Percentiles rank a stretch among this genome's conserved stretches.
Conservation (phyloP, 2,888 invertebrate genomes). For the Disparrhopalites patrizii region DNA sequence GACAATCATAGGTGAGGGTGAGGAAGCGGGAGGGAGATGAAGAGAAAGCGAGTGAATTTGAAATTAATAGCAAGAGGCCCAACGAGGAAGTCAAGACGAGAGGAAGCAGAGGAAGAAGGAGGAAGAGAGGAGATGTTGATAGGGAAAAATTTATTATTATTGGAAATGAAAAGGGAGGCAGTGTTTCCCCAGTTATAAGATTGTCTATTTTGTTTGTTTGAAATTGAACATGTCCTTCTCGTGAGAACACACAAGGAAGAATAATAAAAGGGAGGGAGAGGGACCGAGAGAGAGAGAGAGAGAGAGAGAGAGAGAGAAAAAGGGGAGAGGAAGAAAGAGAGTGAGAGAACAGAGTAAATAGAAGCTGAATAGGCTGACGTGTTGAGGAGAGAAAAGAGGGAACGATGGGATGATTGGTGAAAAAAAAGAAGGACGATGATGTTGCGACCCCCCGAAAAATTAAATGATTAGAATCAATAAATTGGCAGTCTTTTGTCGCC, state of each 20-base stretch:
- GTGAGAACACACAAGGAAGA: constrained; percentile 26
- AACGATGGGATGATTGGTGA: constrained; percentile 19
- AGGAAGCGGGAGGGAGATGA: constrained; percentile 5
- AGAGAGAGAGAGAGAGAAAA: constrained; percentile 12
- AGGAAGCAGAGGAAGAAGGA: background rate
- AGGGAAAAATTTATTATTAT: background rate
- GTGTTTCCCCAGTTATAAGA: constrained; percentile 3
- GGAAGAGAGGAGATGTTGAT: constrained; percentile 11
- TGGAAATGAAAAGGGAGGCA: background rate
- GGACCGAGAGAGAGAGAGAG: no score
- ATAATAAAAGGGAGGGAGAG: no score
- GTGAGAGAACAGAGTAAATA: constrained; percentile 6
- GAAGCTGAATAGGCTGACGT: constrained; percentile 20
- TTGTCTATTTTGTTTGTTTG: constrained; percentile 27
- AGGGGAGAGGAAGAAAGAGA: no score
- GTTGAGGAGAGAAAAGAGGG: no score
- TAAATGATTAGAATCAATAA: constrained; percentile 49
- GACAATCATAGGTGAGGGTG: no score
- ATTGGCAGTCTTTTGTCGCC: constrained; percentile 49
- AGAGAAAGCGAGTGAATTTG: constrained; percentile 16
- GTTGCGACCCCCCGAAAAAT: constrained; percentile 48
- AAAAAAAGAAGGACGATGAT: constrained; percentile 29
- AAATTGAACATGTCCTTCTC: constrained; percentile 20
- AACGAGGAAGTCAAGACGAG: background rate
- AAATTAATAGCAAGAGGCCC: background rate